Evolutionary conservation across 2,113 vertebrate genomes (phyloP).

Genomic region (Onychorhynchus coronatus): DNA sequence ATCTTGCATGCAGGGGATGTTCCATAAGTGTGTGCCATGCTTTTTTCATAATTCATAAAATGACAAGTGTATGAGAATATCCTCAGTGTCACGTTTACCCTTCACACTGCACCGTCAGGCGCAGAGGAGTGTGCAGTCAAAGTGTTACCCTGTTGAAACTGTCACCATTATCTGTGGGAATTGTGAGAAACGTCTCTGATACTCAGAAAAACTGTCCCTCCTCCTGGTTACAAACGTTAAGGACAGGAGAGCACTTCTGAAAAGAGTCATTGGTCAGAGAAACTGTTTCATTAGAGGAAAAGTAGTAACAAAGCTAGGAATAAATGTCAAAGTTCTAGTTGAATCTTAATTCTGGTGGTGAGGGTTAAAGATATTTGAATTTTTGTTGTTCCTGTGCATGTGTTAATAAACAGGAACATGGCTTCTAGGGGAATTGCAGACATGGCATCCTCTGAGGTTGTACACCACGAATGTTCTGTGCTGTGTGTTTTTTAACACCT

Average conservation of each 20-base stretch:
- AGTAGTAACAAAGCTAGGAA: neutral
- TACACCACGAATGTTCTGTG: neutral
- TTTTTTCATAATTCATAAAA: neutral
- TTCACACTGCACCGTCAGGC: neutral
- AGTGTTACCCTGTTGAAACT: neutral
- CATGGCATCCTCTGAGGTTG: neutral
- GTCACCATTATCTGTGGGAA: neutral
- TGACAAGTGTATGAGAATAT: neutral
- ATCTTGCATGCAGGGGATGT: neutral
- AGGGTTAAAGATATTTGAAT: neutral
- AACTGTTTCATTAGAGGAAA: neutral
- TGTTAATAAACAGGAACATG: neutral
- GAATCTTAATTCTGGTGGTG: neutral
- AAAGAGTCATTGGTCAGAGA: neutral
- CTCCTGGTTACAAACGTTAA: neutral
- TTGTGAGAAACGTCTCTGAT: neutral
- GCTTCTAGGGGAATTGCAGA: neutral
- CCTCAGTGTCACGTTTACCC: neutral
- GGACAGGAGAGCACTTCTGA: neutral
- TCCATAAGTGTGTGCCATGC: accelerated
- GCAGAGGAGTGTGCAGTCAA: neutral
- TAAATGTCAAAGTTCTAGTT: neutral
- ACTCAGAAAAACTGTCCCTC: neutral
- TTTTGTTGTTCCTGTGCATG: neutral
- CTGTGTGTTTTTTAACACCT: neutral